These are phyloP conservation scores for Ceratosolen fusciceps DNA, from an alignment of 1,140 invertebrate genomes.

Conservation along the genomic window DNA sequence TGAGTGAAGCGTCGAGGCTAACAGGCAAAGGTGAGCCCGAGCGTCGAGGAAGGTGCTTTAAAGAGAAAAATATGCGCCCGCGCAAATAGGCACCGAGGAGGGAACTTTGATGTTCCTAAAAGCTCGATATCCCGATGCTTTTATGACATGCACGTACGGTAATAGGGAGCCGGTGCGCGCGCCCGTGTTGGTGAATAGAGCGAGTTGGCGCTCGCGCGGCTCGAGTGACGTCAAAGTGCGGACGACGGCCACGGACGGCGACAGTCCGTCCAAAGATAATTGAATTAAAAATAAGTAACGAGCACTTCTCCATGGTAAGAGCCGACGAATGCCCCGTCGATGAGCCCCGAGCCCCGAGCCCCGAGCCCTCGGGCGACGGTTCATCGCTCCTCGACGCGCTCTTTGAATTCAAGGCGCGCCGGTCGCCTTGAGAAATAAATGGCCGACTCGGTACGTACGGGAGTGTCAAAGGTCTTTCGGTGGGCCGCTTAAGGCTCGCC, in stretches of 20 bases:
- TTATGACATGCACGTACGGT: slow-evolving; percentile 5
- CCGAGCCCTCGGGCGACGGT: neutral
- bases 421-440: slow-evolving; percentile 29
- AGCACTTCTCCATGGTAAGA: neutral
- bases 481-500: neutral
- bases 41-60: slow-evolving; percentile 14
- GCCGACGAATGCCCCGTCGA: neutral
- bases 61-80: neutral
- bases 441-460: neutral
- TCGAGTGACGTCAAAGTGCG: slow-evolving; percentile 29
- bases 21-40: neutral
- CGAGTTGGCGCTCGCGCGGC: neutral
- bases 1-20: neutral
- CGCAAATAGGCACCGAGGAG: slow-evolving; percentile 1
- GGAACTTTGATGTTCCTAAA: slow-evolving; percentile 34
- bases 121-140: slow-evolving; percentile 26
- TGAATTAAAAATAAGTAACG: slow-evolving; percentile 44
- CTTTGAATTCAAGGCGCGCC: slow-evolving; percentile 24
- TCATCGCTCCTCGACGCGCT: neutral
- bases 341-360: neutral
- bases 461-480: slow-evolving; percentile 33
- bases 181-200: neutral
- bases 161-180: neutral
- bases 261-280: slow-evolving; percentile 14
- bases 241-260: slow-evolving; percentile 1